Percentiles rank a stretch among this genome's conserved stretches.
Evolutionary conservation across 2,113 vertebrate species (phyloP).

Genomic region (Phrynocephalus versicolor): DNA sequence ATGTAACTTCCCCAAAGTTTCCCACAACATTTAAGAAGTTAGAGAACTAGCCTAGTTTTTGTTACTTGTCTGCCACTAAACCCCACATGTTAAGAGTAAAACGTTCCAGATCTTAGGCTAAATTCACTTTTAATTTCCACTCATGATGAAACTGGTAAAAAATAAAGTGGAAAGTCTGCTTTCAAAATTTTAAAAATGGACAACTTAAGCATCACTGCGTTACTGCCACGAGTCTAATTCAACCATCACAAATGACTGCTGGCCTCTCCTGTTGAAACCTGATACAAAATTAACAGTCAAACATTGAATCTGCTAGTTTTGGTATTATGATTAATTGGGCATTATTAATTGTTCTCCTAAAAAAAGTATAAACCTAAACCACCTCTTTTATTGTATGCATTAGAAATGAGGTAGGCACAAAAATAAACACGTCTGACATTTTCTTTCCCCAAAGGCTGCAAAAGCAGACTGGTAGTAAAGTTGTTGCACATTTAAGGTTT

Average conservation of each 20-base stretch:
- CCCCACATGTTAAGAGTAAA: constrained; percentile 61
- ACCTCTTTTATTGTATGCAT: constrained; percentile 83
- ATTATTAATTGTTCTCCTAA: constrained; percentile 69
- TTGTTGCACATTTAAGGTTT: constrained; percentile 77
- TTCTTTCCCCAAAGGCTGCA: constrained; percentile 65
- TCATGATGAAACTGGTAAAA: constrained; percentile 47
- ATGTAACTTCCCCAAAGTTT: constrained; percentile 66
- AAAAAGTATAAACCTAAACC: constrained; percentile 78
- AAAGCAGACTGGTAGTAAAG: constrained; percentile 74
- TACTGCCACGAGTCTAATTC: constrained; percentile 52
- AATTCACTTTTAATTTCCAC: constrained; percentile 35
- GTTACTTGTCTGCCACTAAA: constrained; percentile 73
- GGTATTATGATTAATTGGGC: constrained; percentile 83
- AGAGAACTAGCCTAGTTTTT: constrained; percentile 74
- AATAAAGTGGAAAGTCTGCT: constrained; percentile 40
- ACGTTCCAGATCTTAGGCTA: constrained; percentile 51
- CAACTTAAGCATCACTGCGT: constrained; percentile 54
- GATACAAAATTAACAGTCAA: constrained; percentile 72
- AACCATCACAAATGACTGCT: constrained; percentile 42
- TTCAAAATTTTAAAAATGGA: constrained; percentile 57
- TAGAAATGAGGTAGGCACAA: constrained; percentile 88
- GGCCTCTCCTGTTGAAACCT: constrained; percentile 66
- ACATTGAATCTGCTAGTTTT: constrained; percentile 74
- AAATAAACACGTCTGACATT: constrained; percentile 75
- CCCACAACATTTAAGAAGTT: constrained; percentile 75